These are phyloP conservation scores for Nothocercus nigrocapillus DNA, from an alignment of 2,113 vertebrate genomes.

Conservation along the genomic window DNA sequence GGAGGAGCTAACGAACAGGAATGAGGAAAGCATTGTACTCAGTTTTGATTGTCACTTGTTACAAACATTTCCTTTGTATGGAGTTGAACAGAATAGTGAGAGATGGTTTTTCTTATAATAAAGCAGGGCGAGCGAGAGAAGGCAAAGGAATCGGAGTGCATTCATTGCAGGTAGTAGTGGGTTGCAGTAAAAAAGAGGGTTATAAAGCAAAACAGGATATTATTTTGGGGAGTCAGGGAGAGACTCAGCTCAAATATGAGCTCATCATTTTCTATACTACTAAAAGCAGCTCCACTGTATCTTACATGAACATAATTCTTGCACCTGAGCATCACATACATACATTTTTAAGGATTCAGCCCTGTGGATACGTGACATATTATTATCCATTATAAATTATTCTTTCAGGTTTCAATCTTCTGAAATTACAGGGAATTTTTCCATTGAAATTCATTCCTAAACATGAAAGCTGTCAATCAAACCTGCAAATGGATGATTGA, in stretches of 20 bases:
- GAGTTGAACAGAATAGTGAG: not conserved
- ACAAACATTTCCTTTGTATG: not conserved
- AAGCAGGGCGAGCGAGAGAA: not conserved
- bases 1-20: not conserved
- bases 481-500: not conserved
- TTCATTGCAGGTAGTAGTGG: not conserved
- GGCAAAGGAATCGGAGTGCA: not conserved
- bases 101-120: not conserved
- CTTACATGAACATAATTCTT: not conserved
- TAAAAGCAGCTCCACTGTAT: not conserved
- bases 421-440: not conserved
- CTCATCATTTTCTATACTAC: not conserved
- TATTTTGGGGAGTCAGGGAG: not conserved
- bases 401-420: not conserved
- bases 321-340: not conserved
- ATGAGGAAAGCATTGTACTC: not conserved
- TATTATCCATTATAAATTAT: not conserved
- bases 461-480: not conserved
- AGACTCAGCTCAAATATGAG: not conserved
- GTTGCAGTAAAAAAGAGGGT: not conserved
- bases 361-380: not conserved
- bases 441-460: not conserved
- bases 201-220: not conserved
- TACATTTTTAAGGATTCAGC: not conserved
- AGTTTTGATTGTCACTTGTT: not conserved